Conservation (phyloP, 2,113 vertebrate species). For the Pagrus major region DNA sequence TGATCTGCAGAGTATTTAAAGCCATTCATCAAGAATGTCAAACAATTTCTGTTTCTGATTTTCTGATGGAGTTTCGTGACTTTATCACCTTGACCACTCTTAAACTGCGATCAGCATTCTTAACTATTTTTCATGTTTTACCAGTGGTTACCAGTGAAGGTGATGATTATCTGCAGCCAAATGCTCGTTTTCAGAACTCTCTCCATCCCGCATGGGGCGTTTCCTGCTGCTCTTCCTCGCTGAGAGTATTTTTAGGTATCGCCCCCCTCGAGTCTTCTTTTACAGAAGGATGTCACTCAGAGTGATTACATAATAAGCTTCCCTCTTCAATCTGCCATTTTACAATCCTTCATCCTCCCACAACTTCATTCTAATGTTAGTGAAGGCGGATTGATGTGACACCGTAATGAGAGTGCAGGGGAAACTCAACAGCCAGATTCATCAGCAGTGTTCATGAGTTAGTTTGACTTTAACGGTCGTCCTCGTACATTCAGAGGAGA, state of each 20-base stretch:
- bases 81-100: no score
- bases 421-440: slow-evolving; percentile 22
- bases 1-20: not conserved
- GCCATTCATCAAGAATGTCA: no score
- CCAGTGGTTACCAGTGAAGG: no score
- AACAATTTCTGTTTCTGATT: no score
- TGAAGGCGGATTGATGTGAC: slow-evolving; percentile 20
- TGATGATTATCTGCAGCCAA: not conserved
- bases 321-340: not conserved
- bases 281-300: slow-evolving; percentile 53
- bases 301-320: slow-evolving; percentile 13
- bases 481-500: not conserved
- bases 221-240: not conserved
- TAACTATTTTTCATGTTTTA: no score
- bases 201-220: not conserved
- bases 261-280: slow-evolving; percentile 30
- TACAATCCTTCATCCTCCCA: not conserved
- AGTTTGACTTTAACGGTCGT: not conserved
- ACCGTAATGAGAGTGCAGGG: not conserved
- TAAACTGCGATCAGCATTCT: no score
- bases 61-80: no score
- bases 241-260: slow-evolving; percentile 52
- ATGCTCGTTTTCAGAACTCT: not conserved
- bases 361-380: slow-evolving; percentile 14
- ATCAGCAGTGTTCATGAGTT: not conserved